These are phyloP conservation scores for Ceratosolen fusciceps DNA, from an alignment of 1,140 invertebrate species.

Conservation along the genomic window DNA sequence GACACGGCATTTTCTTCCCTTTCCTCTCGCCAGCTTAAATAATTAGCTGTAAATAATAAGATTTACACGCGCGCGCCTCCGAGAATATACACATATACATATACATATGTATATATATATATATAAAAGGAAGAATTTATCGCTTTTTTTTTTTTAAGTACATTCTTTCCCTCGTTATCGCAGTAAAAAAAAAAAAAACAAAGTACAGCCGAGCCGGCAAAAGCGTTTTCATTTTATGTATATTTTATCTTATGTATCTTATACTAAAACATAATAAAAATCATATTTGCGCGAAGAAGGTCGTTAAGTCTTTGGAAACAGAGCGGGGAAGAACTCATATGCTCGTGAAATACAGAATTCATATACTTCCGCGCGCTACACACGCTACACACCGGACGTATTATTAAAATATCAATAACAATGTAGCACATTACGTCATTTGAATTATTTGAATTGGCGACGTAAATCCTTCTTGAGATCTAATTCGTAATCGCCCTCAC, in stretches of 20 bases:
- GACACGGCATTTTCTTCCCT: neutral
- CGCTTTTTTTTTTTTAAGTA: conserved; percentile 13
- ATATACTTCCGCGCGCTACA: conserved; percentile 9
- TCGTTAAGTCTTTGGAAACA: conserved; percentile 47
- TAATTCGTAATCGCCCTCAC: neutral
- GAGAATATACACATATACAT: no score
- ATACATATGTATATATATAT: no score
- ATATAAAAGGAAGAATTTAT: no score
- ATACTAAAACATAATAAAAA: conserved; percentile 34
- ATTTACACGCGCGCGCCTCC: neutral
- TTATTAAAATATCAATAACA: conserved; percentile 42
- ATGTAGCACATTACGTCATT: conserved; percentile 41
- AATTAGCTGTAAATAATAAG: neutral
- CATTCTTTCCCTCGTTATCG: conserved; percentile 7
- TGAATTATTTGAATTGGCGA: conserved; percentile 30
- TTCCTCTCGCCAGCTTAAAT: neutral
- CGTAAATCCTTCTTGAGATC: conserved; percentile 34
- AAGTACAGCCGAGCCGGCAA: conserved; percentile 24
- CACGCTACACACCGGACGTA: conserved; percentile 25
- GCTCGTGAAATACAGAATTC: neutral
- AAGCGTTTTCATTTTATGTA: conserved; percentile 29
- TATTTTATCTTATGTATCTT: conserved; percentile 5
- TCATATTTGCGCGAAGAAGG: conserved; percentile 31
- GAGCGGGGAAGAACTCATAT: conserved; percentile 17
- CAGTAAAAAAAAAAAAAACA: neutral